A percentile compares a stretch with the other conserved stretches of the same genome.
phyloP scores from a whole-genome alignment of 2,113 vertebrate genomes.

The Dunckerocampus dactyliophorus region DNA sequence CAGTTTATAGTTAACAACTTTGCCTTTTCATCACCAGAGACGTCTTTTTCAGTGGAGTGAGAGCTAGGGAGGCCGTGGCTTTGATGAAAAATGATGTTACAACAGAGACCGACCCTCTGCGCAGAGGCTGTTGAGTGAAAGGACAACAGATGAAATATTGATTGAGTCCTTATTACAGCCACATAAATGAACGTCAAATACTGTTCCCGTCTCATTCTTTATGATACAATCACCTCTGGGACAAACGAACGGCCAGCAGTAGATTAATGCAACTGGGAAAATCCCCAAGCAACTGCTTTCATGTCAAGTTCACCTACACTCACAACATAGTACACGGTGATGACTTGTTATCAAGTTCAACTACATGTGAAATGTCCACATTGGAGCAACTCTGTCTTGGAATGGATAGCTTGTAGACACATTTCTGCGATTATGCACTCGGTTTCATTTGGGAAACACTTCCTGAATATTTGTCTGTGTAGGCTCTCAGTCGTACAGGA shows the following conservation, averaged over 20 bases:
- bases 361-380: slow-evolving; percentile 37
- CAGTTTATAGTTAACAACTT: slow-evolving; percentile 18
- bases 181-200: slow-evolving; percentile 55
- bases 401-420: slow-evolving; percentile 9
- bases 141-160: slow-evolving; percentile 58
- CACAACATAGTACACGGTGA: slow-evolving; percentile 36
- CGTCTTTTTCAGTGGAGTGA: slow-evolving; percentile 19
- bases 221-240: slow-evolving; percentile 46
- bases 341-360: slow-evolving; percentile 45
- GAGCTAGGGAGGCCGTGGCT: slow-evolving; percentile 11
- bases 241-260: slow-evolving; percentile 37
- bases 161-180: slow-evolving; percentile 49
- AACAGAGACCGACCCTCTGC: slow-evolving; percentile 16
- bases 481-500: no score
- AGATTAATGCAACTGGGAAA: slow-evolving; percentile 29
- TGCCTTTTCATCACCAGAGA: slow-evolving; percentile 5
- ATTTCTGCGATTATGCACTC: slow-evolving; percentile 17
- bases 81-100: slow-evolving; percentile 36
- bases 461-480: no score
- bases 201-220: slow-evolving; percentile 46
- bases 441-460: no score
- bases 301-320: slow-evolving; percentile 51
- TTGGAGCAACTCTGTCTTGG: not conserved
- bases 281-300: slow-evolving; percentile 26
- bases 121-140: slow-evolving; percentile 27